Evolutionary conservation across 1,140 invertebrate genomes (phyloP), one percentile per base, ranked within the genome.

Genomic region (Lycorma delicatula): DNA sequence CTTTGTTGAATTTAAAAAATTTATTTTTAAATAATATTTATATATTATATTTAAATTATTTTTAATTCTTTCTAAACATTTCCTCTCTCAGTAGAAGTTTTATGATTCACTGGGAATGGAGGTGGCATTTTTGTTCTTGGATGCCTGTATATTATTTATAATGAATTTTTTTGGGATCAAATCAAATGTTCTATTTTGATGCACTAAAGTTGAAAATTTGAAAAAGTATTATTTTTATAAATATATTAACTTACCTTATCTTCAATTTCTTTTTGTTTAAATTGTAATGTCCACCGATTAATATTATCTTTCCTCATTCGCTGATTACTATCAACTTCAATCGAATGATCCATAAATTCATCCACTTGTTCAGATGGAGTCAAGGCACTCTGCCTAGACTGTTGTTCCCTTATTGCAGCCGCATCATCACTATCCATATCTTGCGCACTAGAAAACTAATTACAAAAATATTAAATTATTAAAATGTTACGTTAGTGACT

Each of bases 281-380:
- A 97, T 50, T 85, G 82, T 16, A 97, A 76, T 2, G 88, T 88
- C 83, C 92, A 90, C 3, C 84, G 74, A 66, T 87, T 85, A 60
- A 96, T 86, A 72, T 96, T 91, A 22, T 90, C 87, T 12, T 83
- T 81, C 18, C 92, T 79, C 80, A 97, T 93, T 55, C 87, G 78
- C 65, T 93, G 92, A 71, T 97, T 95, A 59, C 89, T 93, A 64
- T 90, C 89, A 41, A 93, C 91, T 74, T 97, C 92, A 28, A 96
- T 93, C 55, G 83, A 87, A 61, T 90, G 82, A 63, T 93, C 91
- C 60, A 93, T 87, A 58, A 93, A 84, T 63, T 90, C 88, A 65
- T 92, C 87, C 25, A 93, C 82, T 76, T 93, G 81, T 63, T 86
- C 82, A 2, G 75, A 75, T 1, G 72, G 48, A 16, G 58, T 63